These are phyloP conservation scores for Neomonachus schauinslandi DNA, from an alignment of 2,113 vertebrate species.

Conservation along the genomic window DNA sequence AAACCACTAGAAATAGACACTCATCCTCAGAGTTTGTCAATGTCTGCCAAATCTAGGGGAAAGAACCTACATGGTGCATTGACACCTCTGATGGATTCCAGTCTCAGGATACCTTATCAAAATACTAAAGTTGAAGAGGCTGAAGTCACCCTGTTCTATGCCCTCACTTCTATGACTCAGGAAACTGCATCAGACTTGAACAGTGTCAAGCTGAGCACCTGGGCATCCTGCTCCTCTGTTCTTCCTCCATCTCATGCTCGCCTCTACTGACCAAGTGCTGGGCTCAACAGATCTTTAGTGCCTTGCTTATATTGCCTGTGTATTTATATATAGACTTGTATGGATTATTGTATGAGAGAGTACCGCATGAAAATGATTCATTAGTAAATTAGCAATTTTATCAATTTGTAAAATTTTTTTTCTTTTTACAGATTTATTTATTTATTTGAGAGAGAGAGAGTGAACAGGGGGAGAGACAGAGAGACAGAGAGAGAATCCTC, in stretches of 20 bases:
- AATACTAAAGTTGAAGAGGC: not conserved
- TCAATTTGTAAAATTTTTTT: slow-evolving; percentile 35
- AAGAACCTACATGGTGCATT: not conserved
- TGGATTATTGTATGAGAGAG: not conserved
- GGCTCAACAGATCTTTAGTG: not conserved
- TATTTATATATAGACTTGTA: not conserved
- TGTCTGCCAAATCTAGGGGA: not conserved
- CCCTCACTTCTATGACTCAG: not conserved
- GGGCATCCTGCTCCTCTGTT: not conserved
- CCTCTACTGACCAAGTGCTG: not conserved
- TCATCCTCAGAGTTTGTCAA: slow-evolving; percentile 10
- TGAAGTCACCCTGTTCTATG: not conserved
- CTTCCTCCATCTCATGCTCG: not conserved
- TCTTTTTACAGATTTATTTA: not conserved
- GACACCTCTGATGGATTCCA: not conserved
- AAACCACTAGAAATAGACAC: not conserved
- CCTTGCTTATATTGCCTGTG: not conserved
- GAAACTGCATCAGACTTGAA: not conserved
- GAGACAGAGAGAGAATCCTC: not conserved
- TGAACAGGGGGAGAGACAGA: not conserved
- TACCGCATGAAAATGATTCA: slow-evolving; percentile 4
- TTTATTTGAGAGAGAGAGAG: not conserved
- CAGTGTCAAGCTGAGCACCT: not conserved
- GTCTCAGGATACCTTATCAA: not conserved
- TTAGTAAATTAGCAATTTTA: slow-evolving; percentile 26